phyloP scores from a whole-genome alignment of 2,888 invertebrate genomes.

The Archaeoteleia sp. region DNA sequence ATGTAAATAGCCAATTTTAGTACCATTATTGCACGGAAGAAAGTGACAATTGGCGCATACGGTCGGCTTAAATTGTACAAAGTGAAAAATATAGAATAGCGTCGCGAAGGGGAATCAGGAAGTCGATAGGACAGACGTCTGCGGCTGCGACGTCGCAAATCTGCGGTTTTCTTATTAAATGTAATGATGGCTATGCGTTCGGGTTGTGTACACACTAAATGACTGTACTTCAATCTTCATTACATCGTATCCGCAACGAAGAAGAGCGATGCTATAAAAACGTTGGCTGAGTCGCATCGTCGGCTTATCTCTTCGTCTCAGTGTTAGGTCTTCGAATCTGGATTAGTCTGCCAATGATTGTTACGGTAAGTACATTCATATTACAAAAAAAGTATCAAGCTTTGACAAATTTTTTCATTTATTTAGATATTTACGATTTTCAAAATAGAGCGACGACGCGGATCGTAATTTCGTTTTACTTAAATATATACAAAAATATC shows the following conservation, averaged over 20 bases:
- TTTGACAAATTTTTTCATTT: no score
- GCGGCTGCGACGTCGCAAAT: slow-evolving; percentile 58
- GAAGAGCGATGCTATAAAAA: slow-evolving; percentile 60
- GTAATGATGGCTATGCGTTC: slow-evolving; percentile 69
- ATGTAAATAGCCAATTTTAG: no score
- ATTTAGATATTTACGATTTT: no score
- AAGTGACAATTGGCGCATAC: slow-evolving; percentile 18
- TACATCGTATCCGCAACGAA: slow-evolving; percentile 56
- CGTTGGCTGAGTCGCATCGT: slow-evolving; percentile 48
- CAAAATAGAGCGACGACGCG: no score
- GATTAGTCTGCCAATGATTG: slow-evolving; percentile 63
- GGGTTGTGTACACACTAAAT: slow-evolving; percentile 68
- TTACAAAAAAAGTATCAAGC: no score
- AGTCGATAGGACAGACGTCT: slow-evolving; percentile 43
- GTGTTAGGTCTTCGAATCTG: slow-evolving; percentile 48
- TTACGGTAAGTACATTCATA: slow-evolving; percentile 63
- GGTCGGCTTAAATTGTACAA: not conserved
- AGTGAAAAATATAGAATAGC: slow-evolving; percentile 13
- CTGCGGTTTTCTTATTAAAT: slow-evolving; percentile 74
- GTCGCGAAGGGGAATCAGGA: slow-evolving; percentile 40
- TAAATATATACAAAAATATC: no score
- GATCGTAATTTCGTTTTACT: no score
- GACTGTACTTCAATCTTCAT: slow-evolving; percentile 66
- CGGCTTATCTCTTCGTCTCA: slow-evolving; percentile 58
- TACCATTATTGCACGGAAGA: slow-evolving; percentile 16